Evolutionary conservation across 2,888 invertebrate genomes (phyloP), one percentile per base, ranked within the genome.

Genomic region (Hermaeophaga mercurialis): DNA sequence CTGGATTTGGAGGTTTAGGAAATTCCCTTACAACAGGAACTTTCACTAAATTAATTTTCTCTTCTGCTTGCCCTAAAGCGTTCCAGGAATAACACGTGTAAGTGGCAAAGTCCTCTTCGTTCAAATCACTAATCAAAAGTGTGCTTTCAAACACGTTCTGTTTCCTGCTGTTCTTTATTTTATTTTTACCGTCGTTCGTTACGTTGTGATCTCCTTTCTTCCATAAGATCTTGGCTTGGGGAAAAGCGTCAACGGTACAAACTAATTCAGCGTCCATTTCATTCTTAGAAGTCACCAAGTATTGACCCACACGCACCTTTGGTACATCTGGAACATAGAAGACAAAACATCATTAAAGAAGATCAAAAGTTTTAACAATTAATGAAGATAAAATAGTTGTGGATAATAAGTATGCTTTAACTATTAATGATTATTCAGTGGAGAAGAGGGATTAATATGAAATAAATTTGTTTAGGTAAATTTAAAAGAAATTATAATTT

Each of bases 21-120:
- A 70, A 67, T 18, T 66, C 65, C 22, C 64, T 47, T 15, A 73
- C 59, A 3, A 65, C 70, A 1, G 73, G 73, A 7, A 66, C 68
- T 56, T 67, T 68, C 12, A 71, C 76, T 26, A 80, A 66, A 24
- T 57, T 67, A 9, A 75, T 66, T 43, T 71, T 70, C 48, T 75
- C 71, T 33, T 69, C 70, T n/a, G 67, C 67, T 18, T 59, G 66
- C 8, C 77, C 78, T 1, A 70, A 62, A 15, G 61, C 48, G 64
- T 81, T 81, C 17, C 66, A 69, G 3, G 80, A 80, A 4, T 67
- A 61, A 68, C 81, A 81, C 3, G 73, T 72, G 67, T 81, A 81
- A 41, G 67, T 68, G 19, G 78, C 80, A 65, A 80, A 79, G 64
- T 80, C 78, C 2, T 61, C 61, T 15, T 72, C 70, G 26, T 69